These are phyloP conservation scores for Cerastis leucographa DNA, from an alignment of 2,888 invertebrate species.

Conservation along the genomic window DNA sequence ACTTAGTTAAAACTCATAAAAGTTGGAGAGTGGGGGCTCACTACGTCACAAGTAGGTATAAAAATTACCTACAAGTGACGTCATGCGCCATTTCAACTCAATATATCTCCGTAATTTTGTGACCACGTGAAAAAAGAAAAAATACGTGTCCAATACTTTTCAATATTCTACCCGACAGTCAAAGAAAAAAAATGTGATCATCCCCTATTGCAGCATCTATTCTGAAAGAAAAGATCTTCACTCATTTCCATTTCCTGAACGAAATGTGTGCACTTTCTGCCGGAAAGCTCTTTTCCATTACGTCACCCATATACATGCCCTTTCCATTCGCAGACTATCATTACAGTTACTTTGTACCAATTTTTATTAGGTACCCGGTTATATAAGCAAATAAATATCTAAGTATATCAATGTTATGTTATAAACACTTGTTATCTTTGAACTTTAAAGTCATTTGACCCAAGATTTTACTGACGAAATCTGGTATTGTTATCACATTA, in stretches of 20 bases:
- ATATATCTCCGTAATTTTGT: no score
- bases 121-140: no score
- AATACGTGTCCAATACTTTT: no score
- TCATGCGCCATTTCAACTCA: no score
- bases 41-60: no score
- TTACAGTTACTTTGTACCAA: neutral
- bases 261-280: neutral
- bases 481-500: constrained; percentile 39
- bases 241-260: neutral
- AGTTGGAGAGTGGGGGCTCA: no score
- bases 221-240: neutral
- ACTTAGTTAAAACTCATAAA: no score
- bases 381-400: constrained; percentile 14
- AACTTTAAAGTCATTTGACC: constrained; percentile 24
- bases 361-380: neutral
- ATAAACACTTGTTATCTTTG: constrained; percentile 40
- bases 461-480: constrained; percentile 51
- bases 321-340: neutral
- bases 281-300: neutral
- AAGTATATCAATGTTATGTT: neutral
- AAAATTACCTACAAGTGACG: no score
- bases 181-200: no score
- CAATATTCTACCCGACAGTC: no score
- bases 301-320: neutral
- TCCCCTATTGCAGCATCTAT: neutral